Percentiles rank a stretch among this genome's conserved stretches.
Evolutionary conservation across 2,888 invertebrate species (phyloP).

Genomic region (Muscina levida): DNA sequence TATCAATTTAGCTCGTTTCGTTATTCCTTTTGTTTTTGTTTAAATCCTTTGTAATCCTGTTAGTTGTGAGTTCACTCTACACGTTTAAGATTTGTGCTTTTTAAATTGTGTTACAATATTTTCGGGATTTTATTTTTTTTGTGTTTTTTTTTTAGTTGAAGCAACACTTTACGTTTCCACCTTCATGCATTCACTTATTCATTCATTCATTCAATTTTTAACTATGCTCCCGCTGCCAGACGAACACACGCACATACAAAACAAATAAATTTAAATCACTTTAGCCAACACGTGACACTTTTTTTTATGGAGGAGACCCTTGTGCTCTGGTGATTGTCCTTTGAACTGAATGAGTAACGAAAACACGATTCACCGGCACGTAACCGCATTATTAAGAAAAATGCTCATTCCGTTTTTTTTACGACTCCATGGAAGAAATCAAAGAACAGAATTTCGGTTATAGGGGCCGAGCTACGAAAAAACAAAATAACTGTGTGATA

Average conservation of each 20-base stretch:
- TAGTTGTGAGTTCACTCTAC: background rate
- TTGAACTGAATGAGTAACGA: conserved; percentile 21
- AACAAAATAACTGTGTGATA: conserved; percentile 42
- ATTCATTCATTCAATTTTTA: conserved; percentile 8
- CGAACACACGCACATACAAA: background rate
- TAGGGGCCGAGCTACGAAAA: background rate
- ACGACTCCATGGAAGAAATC: conserved; percentile 33
- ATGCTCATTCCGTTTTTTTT: conserved; percentile 25
- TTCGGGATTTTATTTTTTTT: conserved; percentile 14
- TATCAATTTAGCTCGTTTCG: too few species aligned
- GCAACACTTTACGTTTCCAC: too few species aligned
- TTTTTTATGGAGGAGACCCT: background rate
- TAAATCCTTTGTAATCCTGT: background rate
- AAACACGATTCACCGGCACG: conserved; percentile 52
- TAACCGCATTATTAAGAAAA: conserved; percentile 56
- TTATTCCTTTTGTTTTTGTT: too few species aligned
- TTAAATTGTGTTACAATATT: conserved; percentile 14
- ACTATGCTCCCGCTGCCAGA: background rate
- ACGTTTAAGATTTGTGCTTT: conserved; percentile 4
- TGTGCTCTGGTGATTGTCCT: background rate
- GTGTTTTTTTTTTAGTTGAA: background rate
- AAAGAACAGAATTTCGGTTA: conserved; percentile 11
- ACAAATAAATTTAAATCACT: conserved; percentile 46
- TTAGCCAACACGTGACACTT: conserved; percentile 47
- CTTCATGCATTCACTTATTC: too few species aligned